phyloP scores from a whole-genome alignment of 2,113 vertebrate species.

The Nothobranchius kuhntae region DNA sequence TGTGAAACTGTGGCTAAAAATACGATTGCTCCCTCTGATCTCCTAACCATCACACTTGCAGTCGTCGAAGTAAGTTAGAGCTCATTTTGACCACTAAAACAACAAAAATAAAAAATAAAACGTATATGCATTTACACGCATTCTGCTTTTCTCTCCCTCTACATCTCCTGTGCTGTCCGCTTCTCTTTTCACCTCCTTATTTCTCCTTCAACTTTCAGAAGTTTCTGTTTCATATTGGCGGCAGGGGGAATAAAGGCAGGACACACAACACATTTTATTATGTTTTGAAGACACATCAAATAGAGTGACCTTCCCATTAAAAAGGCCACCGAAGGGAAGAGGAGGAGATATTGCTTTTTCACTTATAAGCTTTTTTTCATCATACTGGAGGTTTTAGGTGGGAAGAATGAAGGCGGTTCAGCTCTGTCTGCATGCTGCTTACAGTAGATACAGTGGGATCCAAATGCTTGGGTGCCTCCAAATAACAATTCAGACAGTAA shows the following conservation, averaged over 20 bases:
- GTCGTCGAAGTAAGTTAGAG: slow-evolving; percentile 4
- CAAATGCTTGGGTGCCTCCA: not conserved
- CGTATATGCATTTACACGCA: slow-evolving; percentile 7
- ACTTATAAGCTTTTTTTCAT: slow-evolving; percentile 64
- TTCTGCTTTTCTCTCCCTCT: slow-evolving; percentile 1
- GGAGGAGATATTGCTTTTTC: slow-evolving; percentile 74
- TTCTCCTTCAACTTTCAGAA: slow-evolving; percentile 55
- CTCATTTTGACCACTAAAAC: slow-evolving; percentile 2
- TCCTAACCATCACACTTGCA: not conserved
- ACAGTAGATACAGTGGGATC: not conserved
- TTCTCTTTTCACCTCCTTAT: slow-evolving; percentile 21
- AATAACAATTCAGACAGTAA: no score
- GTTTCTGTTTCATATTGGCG: slow-evolving; percentile 66
- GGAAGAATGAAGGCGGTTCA: slow-evolving; percentile 16
- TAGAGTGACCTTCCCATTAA: slow-evolving; percentile 74
- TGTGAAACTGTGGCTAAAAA: not conserved
- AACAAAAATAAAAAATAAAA: slow-evolving; percentile 5
- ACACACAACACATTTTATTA: slow-evolving; percentile 72
- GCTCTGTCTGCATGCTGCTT: slow-evolving; percentile 5
- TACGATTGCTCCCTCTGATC: not conserved
- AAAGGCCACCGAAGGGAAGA: slow-evolving; percentile 64
- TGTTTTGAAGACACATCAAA: slow-evolving; percentile 72
- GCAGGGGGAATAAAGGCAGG: slow-evolving; percentile 70
- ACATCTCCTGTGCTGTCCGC: slow-evolving; percentile 15
- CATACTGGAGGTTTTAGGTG: slow-evolving; percentile 37